These are phyloP conservation scores for Phalera bucephala DNA, from an alignment of 2,888 invertebrate genomes.

Conservation along the genomic window DNA sequence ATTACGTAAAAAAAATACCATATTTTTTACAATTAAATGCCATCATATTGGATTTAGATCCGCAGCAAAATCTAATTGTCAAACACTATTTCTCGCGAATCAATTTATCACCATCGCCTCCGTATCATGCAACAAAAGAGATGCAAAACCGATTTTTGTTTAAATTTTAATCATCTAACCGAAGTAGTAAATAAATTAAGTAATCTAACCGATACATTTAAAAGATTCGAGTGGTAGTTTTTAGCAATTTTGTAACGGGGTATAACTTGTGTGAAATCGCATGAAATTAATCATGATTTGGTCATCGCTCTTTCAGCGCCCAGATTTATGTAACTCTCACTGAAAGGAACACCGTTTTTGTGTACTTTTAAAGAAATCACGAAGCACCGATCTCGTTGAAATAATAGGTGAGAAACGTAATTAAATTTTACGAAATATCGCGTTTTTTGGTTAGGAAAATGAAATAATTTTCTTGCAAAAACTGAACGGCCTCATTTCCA, in stretches of 20 bases:
- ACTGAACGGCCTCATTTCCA: too few species aligned
- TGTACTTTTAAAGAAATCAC: background rate
- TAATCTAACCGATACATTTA: background rate
- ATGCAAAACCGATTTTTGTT: slow-evolving; percentile 7
- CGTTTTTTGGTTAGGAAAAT: background rate
- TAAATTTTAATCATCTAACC: background rate
- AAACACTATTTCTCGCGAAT: background rate
- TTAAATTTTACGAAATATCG: background rate
- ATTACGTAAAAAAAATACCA: too few species aligned
- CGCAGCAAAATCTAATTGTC: background rate
- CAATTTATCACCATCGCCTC: slow-evolving; percentile 3
- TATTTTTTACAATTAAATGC: background rate
- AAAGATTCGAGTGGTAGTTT: background rate
- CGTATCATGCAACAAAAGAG: slow-evolving; percentile 3
- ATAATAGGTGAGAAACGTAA: background rate
- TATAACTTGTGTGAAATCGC: slow-evolving; percentile 24
- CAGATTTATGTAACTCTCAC: slow-evolving; percentile 14
- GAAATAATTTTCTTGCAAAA: too few species aligned
- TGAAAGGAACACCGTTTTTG: slow-evolving; percentile 1
- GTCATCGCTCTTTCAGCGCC: slow-evolving; percentile 19
- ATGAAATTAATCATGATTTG: slow-evolving; percentile 9
- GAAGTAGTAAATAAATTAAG: background rate
- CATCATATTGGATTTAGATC: background rate
- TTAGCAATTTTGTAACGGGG: slow-evolving; percentile 7
- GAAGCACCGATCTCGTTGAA: background rate